Evolutionary conservation across 2,888 invertebrate genomes (phyloP).

Genomic region (Drosophila melanosoma): DNA sequence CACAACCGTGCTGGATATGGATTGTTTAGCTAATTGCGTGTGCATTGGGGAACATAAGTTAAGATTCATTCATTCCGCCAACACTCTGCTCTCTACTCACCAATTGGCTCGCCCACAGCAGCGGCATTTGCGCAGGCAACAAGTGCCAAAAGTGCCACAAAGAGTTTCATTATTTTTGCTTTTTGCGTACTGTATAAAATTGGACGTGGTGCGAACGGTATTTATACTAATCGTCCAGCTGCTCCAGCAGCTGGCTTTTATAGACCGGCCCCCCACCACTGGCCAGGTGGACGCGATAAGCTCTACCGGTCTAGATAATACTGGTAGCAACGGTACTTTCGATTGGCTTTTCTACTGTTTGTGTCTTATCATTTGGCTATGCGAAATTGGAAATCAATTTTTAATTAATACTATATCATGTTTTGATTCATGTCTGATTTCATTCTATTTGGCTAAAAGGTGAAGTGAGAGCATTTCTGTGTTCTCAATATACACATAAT

Average conservation of each 20-base stretch:
- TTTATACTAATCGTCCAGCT: conserved; percentile 67
- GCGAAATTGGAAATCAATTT: conserved; percentile 37
- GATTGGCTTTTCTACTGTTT: conserved; percentile 16
- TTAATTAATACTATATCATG: conserved; percentile 57
- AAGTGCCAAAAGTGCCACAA: conserved; percentile 75
- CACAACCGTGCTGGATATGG: conserved; percentile 70
- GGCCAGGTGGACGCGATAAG: conserved; percentile 53
- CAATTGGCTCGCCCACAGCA: conserved; percentile 54
- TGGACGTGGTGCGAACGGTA: conserved; percentile 65
- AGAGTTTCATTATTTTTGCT: conserved; percentile 74
- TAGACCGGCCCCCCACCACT: conserved; percentile 45
- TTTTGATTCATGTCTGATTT: conserved; percentile 11
- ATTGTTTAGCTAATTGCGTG: conserved; percentile 58
- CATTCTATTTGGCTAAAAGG: conserved; percentile 18
- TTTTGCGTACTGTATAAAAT: conserved; percentile 51
- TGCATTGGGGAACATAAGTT: neutral
- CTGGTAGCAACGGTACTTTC: conserved; percentile 28
- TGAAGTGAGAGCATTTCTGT: conserved; percentile 9
- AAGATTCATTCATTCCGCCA: neutral
- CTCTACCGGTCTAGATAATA: conserved; percentile 33
- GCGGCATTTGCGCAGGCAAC: conserved; percentile 73
- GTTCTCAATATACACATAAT: conserved; percentile 1
- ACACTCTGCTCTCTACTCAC: conserved; percentile 59
- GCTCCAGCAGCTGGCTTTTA: conserved; percentile 65
- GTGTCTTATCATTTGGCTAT: conserved; percentile 55